Evolutionary conservation across 2,113 vertebrate species (phyloP).

Genomic region (Neolamprologus caudopunctatus): DNA sequence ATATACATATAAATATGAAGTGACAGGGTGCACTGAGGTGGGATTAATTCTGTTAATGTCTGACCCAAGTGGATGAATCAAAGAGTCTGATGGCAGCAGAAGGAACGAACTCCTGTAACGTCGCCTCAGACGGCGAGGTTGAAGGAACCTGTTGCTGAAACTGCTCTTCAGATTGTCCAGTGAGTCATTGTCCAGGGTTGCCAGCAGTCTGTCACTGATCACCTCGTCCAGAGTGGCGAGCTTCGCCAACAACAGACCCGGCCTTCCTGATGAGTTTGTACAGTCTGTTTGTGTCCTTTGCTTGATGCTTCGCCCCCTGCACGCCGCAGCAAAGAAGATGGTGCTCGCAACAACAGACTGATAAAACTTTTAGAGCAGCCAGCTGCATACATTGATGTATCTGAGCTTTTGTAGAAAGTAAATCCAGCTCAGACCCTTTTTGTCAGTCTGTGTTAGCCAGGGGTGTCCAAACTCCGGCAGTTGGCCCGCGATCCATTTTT

Average conservation of each 20-base stretch:
- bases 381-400: background rate
- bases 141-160: too few species aligned
- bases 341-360: background rate
- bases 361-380: background rate
- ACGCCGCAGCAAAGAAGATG: background rate
- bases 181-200: too few species aligned
- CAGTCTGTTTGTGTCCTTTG: background rate
- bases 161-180: too few species aligned
- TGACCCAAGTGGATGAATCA: background rate
- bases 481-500: too few species aligned
- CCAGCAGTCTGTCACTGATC: too few species aligned
- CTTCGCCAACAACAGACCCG: background rate
- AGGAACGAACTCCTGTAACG: too few species aligned
- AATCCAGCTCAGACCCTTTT: background rate
- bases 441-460: background rate
- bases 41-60: background rate
- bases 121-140: rapidly evolving
- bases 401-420: too few species aligned
- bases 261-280: background rate
- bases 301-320: rapidly evolving
- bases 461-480: too few species aligned
- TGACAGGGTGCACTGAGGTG: too few species aligned
- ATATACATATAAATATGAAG: too few species aligned
- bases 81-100: background rate
- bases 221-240: too few species aligned